Evolutionary conservation across 2,888 invertebrate species (phyloP).

Genomic region (Neoscelio sp.): DNA sequence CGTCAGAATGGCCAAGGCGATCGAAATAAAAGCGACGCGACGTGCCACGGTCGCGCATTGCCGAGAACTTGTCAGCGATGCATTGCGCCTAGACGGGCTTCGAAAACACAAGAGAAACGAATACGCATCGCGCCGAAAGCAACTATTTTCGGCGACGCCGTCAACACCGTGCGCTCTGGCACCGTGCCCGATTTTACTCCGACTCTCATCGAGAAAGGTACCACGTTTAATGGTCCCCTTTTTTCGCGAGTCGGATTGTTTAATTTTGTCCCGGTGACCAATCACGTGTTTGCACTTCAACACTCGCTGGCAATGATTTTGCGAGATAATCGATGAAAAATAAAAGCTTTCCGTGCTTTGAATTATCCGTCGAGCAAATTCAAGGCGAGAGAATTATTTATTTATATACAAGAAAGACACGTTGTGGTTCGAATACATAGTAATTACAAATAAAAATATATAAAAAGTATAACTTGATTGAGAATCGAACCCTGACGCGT

Average conservation of each 20-base stretch:
- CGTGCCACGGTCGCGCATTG: constrained; percentile 63
- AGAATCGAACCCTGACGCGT: too few relatives aligned
- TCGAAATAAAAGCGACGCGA: constrained; percentile 54
- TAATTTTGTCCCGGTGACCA: constrained; percentile 43
- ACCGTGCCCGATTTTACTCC: constrained; percentile 40
- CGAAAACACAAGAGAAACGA: constrained; percentile 43
- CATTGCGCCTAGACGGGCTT: constrained; percentile 39
- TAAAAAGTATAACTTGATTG: too few relatives aligned
- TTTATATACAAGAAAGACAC: too few relatives aligned
- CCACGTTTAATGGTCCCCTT: constrained; percentile 39
- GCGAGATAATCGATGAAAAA: constrained; percentile 7
- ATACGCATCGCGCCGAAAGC: constrained; percentile 36
- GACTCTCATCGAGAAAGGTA: constrained; percentile 39
- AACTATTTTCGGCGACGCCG: constrained; percentile 62
- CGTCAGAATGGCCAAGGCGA: constrained; percentile 29
- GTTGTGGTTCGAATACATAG: too few relatives aligned
- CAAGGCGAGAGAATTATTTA: too few relatives aligned
- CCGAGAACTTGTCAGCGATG: constrained; percentile 63
- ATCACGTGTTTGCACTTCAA: constrained; percentile 51
- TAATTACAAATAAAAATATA: too few relatives aligned
- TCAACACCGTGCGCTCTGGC: constrained; percentile 51
- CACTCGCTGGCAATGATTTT: constrained; percentile 43
- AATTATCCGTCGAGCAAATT: too few relatives aligned
- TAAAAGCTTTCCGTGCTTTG: neutral
- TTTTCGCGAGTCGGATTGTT: constrained; percentile 35